A percentile compares a stretch with the other conserved stretches of the same genome.
phyloP scores from a whole-genome alignment of 2,797 vertebrate genomes.

The Pelodytes ibericus region DNA sequence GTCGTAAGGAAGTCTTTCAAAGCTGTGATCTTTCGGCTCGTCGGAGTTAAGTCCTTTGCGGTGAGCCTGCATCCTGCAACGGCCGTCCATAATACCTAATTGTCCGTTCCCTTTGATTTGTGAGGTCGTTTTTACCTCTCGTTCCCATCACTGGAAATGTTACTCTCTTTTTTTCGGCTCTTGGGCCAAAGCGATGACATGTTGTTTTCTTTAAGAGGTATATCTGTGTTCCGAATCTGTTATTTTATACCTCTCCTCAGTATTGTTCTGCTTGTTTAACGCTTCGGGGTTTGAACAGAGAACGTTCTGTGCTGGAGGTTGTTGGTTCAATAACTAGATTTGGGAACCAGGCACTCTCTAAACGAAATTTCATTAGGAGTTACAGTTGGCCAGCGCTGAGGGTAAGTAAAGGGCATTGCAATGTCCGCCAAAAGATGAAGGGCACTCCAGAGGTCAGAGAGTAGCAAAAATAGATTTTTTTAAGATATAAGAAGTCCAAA shows the following conservation, averaged over 20 bases:
- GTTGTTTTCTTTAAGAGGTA: conserved; percentile 4
- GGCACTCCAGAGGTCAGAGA: no score
- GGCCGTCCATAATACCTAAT: not conserved
- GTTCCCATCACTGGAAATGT: conserved; percentile 13
- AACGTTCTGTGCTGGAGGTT: conserved; percentile 19
- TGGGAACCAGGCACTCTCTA: not conserved
- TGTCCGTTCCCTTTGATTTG: conserved; percentile 7
- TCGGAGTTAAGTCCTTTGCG: not conserved
- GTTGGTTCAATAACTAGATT: not conserved
- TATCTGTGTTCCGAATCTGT: conserved; percentile 10
- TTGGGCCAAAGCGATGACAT: conserved; percentile 9
- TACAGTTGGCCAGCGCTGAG: not conserved
- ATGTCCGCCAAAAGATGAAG: no score
- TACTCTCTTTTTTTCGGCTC: conserved; percentile 1
- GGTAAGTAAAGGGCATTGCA: not conserved
- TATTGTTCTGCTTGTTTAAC: conserved; percentile 9
- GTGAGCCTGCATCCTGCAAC: not conserved
- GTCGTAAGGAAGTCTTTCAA: not conserved
- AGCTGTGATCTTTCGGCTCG: not conserved
- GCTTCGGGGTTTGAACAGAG: not conserved
- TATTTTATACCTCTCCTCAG: conserved; percentile 2
- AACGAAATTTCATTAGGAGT: not conserved
- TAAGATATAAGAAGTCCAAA: no score
- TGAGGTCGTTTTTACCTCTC: not conserved
- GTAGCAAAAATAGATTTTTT: no score